phyloP scores from a whole-genome alignment of 2,113 vertebrate genomes.

The Aplodontia rufa region DNA sequence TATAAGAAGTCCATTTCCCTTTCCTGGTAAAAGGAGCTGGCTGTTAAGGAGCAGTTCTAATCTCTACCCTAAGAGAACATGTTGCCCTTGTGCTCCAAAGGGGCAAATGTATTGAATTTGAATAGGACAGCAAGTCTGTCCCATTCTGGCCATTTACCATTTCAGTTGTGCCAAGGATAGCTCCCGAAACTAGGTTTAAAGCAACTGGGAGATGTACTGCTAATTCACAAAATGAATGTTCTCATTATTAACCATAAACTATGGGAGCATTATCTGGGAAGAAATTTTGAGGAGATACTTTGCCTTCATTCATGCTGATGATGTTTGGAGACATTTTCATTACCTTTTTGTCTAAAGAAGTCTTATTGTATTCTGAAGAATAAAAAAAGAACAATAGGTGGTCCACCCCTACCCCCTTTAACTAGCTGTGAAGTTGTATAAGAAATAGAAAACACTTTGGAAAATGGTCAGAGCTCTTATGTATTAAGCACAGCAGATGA shows the following conservation, averaged over 20 bases:
- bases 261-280: background rate
- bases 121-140: constrained; percentile 11
- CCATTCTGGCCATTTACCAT: background rate
- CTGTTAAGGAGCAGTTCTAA: constrained; percentile 6
- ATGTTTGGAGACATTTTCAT: constrained; percentile 38
- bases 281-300: constrained; percentile 1
- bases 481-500: constrained; percentile 87
- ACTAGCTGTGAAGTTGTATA: constrained; percentile 71
- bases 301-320: background rate
- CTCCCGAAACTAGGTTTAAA: constrained; percentile 19
- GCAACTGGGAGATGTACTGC: background rate
- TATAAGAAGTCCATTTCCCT: constrained; percentile 21
- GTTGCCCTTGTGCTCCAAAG: background rate
- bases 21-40: constrained; percentile 8
- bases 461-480: constrained; percentile 73
- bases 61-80: constrained; percentile 1
- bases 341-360: constrained; percentile 69
- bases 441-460: constrained; percentile 80
- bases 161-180: background rate
- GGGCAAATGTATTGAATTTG: constrained; percentile 31
- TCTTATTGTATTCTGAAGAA: constrained; percentile 56
- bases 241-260: constrained; percentile 37
- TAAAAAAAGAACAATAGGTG: constrained; percentile 61
- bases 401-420: constrained; percentile 51
- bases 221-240: constrained; percentile 32